A percentile compares a stretch with the other conserved stretches of the same genome.
Conservation (phyloP, 2,113 vertebrate genomes). For the Cottus gobio region DNA sequence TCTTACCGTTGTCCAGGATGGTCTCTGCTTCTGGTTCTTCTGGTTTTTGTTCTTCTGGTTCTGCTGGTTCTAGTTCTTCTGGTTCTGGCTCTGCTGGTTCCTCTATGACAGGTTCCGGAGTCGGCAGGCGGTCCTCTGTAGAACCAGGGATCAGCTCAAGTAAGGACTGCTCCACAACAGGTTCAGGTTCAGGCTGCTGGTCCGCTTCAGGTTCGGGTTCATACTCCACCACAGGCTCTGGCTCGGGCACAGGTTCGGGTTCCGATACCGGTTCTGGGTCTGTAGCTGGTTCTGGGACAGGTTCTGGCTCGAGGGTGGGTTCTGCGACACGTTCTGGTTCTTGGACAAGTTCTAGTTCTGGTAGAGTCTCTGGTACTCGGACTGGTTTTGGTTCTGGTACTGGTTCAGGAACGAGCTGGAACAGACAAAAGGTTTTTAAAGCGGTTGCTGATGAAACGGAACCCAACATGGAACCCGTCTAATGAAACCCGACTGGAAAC, state of each 20-base stretch:
- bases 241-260: not conserved
- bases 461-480: no score
- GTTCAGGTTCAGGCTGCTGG: not conserved
- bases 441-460: no score
- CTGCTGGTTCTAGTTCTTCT: no score
- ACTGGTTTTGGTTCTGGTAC: not conserved
- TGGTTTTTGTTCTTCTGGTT: not conserved
- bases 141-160: conserved; percentile 8
- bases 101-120: conserved; percentile 29
- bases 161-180: not conserved
- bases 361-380: not conserved
- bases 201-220: conserved; percentile 7
- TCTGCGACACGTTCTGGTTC: not conserved
- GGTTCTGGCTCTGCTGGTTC: conserved; percentile 1
- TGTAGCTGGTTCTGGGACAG: not conserved
- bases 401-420: conserved; percentile 8
- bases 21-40: conserved; percentile 22
- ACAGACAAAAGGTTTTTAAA: conserved; percentile 1
- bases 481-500: no score
- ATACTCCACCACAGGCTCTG: conserved; percentile 6
- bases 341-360: not conserved
- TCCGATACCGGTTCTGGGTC: not conserved
- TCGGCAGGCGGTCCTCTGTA: not conserved
- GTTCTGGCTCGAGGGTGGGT: not conserved
- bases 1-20: conserved; percentile 20